A percentile compares a stretch with the other conserved stretches of the same genome.
These are phyloP conservation scores for roundworm (Caenorhabditis elegans) DNA, from an alignment of 1,140 invertebrate species.

Conservation along the genomic window WBcel235 BX284605.5:13736001-13736500, in stretches of 20 bases:
- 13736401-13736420: too few relatives aligned
- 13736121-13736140: neutral
- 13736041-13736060: neutral
- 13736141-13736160: neutral
- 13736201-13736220: too few relatives aligned
- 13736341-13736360: neutral
- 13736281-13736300: neutral
- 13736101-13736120: neutral
- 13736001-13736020: neutral
- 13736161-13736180: neutral
- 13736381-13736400: neutral
- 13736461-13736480: too few relatives aligned
- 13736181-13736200: too few relatives aligned
- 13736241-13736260: too few relatives aligned
- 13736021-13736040: neutral
- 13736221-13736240: too few relatives aligned
- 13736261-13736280: too few relatives aligned
- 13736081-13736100: neutral
- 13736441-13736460: too few relatives aligned
- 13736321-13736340: neutral
- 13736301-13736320: too few relatives aligned
- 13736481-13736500: too few relatives aligned
- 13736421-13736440: too few relatives aligned
- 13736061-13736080: too few relatives aligned
- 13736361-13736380: neutral